Evolutionary conservation across 2,888 invertebrate species (phyloP).

Genomic region (Rhagium mordax): DNA sequence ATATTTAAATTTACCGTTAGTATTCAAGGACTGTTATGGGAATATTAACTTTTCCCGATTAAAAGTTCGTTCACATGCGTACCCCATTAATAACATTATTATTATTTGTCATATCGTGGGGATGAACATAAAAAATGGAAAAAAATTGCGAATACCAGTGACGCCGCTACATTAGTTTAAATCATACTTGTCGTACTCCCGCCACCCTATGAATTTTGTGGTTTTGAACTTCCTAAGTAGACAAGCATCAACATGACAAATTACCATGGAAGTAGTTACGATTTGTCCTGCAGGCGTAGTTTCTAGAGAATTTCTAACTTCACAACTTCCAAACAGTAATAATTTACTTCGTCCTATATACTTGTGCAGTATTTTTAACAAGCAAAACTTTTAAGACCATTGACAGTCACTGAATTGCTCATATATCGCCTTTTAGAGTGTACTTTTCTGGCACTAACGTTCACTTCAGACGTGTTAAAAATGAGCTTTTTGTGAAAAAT

Average conservation of each 20-base stretch:
- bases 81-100: too few relatives aligned
- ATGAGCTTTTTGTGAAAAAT: slow-evolving; percentile 42
- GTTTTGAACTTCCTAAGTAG: slow-evolving; percentile 33
- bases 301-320: slow-evolving; percentile 21
- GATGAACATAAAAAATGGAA: not conserved
- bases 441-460: slow-evolving; percentile 43
- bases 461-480: slow-evolving; percentile 36
- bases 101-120: not conserved
- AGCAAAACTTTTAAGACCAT: slow-evolving; percentile 40
- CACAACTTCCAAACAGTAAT: not conserved
- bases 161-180: slow-evolving; percentile 1
- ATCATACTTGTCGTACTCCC: slow-evolving; percentile 15
- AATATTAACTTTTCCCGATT: too few relatives aligned
- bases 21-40: too few relatives aligned
- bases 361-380: not conserved
- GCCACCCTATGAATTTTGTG: slow-evolving; percentile 13
- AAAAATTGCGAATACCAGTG: not conserved
- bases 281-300: slow-evolving; percentile 43
- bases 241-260: slow-evolving; percentile 48
- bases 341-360: not conserved
- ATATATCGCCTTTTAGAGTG: slow-evolving; percentile 37
- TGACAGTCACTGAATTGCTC: slow-evolving; percentile 37
- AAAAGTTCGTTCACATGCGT: too few relatives aligned
- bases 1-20: too few relatives aligned
- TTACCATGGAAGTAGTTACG: slow-evolving; percentile 47